phyloP scores from a whole-genome alignment of 2,797 vertebrate species.

The Gorsachius magnificus region DNA sequence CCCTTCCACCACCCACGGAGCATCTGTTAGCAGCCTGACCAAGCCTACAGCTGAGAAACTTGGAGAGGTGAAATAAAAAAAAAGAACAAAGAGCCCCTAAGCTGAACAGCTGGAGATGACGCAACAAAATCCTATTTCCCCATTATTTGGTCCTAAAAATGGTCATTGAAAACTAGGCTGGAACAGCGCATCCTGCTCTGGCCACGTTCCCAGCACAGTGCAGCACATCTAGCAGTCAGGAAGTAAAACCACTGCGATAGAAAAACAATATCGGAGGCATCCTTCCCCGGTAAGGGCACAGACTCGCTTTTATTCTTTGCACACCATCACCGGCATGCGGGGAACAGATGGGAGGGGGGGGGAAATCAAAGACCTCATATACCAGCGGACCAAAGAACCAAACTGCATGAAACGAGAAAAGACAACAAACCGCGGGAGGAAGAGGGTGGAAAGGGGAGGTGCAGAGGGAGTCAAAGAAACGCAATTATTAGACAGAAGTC shows the following conservation, averaged over 20 bases:
- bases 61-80: neutral
- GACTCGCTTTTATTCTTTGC: neutral
- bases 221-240: neutral
- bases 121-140: neutral
- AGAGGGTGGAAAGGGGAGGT: neutral
- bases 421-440: neutral
- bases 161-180: neutral
- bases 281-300: neutral
- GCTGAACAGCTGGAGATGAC: neutral
- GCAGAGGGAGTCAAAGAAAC: neutral
- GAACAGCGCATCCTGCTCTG: constrained; percentile 24
- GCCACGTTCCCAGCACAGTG: constrained; percentile 8
- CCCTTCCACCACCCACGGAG: neutral
- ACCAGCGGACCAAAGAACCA: neutral
- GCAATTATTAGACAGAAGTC: neutral
- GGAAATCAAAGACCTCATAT: neutral
- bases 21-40: neutral
- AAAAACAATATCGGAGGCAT: neutral
- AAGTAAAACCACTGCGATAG: neutral
- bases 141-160: neutral
- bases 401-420: neutral
- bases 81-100: neutral
- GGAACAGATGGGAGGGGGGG: neutral
- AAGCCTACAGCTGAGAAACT: neutral
- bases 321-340: rapidly evolving